Evolutionary conservation across 2,888 invertebrate species (phyloP).

Genomic region (Galerucella calmariensis): DNA sequence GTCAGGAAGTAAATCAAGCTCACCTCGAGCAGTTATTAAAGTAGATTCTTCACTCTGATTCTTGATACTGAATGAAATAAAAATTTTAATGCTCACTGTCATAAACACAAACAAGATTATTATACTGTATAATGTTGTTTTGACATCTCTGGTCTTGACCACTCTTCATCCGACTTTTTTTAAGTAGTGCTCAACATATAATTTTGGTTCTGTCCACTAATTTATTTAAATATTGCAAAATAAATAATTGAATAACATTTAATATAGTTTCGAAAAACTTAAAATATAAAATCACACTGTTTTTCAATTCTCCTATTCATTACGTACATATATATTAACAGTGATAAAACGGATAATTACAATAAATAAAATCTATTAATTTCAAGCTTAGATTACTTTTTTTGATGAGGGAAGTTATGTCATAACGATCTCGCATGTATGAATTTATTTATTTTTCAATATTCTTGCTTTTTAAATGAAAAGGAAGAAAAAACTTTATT

Average conservation of each 20-base stretch:
- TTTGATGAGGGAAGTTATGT: conserved; percentile 17
- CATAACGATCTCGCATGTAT: conserved; percentile 23
- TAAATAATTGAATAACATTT: not conserved
- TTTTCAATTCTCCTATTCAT: not conserved
- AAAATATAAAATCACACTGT: not conserved
- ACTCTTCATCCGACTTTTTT: too few relatives aligned
- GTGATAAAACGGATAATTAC: not conserved
- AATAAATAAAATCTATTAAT: not conserved
- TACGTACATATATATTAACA: not conserved
- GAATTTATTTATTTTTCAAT: conserved; percentile 2
- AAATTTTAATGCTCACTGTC: too few relatives aligned
- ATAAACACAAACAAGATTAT: too few relatives aligned
- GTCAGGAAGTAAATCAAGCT: too few relatives aligned
- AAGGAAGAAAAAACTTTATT: not conserved
- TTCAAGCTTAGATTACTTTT: conserved; percentile 26
- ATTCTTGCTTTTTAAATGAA: not conserved
- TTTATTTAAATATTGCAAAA: not conserved
- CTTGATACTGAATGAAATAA: too few relatives aligned
- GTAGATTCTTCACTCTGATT: too few relatives aligned
- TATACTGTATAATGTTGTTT: too few relatives aligned
- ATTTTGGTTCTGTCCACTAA: not conserved
- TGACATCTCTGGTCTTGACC: too few relatives aligned
- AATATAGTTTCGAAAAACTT: not conserved
- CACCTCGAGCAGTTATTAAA: too few relatives aligned
- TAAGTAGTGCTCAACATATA: not conserved